Conservation (phyloP, 2,113 vertebrate genomes). For the Ardeotis arabs region DNA sequence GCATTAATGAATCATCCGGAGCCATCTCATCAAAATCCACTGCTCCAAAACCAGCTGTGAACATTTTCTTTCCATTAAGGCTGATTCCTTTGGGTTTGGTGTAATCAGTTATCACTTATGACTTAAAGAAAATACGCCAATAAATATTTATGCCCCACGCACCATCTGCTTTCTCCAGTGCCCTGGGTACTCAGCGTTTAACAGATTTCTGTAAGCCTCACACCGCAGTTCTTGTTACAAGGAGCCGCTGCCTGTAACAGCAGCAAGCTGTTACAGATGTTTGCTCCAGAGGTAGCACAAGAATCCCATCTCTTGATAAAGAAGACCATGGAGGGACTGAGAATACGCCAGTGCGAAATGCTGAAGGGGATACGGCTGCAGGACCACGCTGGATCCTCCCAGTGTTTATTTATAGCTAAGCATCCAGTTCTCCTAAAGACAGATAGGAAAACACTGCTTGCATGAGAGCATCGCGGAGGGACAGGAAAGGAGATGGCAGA, state of each 20-base stretch:
- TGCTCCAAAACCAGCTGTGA: slow-evolving; percentile 24
- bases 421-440: not conserved
- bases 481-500: not conserved
- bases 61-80: slow-evolving; percentile 57
- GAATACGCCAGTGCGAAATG: not conserved
- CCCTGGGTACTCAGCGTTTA: not conserved
- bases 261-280: not conserved
- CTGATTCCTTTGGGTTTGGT: slow-evolving; percentile 44
- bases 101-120: slow-evolving; percentile 55
- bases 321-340: not conserved
- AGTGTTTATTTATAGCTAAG: not conserved
- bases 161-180: slow-evolving; percentile 15
- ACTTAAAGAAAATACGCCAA: slow-evolving; percentile 59
- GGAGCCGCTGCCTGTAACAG: not conserved
- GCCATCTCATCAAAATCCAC: not conserved
- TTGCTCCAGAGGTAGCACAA: not conserved
- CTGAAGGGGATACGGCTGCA: not conserved
- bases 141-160: slow-evolving; percentile 57
- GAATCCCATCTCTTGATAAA: not conserved
- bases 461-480: not conserved
- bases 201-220: not conserved
- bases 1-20: not conserved
- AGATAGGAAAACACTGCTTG: not conserved
- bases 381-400: not conserved
- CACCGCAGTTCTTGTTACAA: not conserved